Evolutionary conservation across 2,797 vertebrate species (phyloP), one percentile per base, ranked within the genome.

Genomic region (Sebastes baramenuke): DNA sequence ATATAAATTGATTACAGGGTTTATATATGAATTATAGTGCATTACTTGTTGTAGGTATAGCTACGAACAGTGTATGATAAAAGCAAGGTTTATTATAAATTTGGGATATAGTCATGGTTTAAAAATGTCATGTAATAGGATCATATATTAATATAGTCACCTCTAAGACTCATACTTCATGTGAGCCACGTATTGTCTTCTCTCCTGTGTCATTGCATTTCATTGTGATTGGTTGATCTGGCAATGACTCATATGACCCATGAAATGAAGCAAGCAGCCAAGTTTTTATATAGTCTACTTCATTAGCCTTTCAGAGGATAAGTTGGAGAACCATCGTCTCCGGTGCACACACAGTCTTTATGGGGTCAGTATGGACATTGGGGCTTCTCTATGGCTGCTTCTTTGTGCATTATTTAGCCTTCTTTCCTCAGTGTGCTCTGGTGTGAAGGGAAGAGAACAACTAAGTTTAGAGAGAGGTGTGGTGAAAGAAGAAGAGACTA

Each of bases 181-280:
- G 20, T 54, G 13, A 16, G 24, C 42, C 38, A 42, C 4, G 0
- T 54, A 46, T 20, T 4, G 9, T 20, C 24, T 2, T 58, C 4
- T 34, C 8, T 49, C 4, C 12, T 66, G 6, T 59, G 4, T 4
- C 20, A 2, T 22, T 59, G 13, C 12, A 52, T 59, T 75, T 74
- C 2, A 59, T 4, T 68, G 2, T 89, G 83, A 92, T 90, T 92
- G 92, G 90, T 55, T 67, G 6, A 73, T 59, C 58, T 9, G 25
- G 2, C 4, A 11, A 74, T 86, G 81, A 89, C 80, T 84, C 80
- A 81, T 46, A 8, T 73, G 46, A 80, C 67, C 9, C n/a, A 36
- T 58, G 24, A 82, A 84, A 80, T 74, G 2, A 79, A 9, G 6
- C 29, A 79, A 9, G 5, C 36, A 22, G 22, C 6, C 14, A 3